Evolutionary conservation across 2,113 vertebrate genomes (phyloP).

Genomic region (Sturnus vulgaris): DNA sequence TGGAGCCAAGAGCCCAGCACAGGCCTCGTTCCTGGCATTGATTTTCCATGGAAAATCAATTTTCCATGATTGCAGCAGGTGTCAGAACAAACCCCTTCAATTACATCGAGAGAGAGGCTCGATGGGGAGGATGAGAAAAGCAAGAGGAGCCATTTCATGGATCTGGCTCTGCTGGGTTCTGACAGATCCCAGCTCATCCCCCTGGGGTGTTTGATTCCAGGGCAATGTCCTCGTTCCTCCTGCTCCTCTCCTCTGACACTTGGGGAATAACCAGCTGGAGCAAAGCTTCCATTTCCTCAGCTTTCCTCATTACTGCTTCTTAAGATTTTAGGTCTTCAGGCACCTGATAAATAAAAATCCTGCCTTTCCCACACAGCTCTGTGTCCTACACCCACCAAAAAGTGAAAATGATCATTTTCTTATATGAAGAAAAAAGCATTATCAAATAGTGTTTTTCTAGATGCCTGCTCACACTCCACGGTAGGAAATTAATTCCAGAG

Average conservation of each 20-base stretch:
- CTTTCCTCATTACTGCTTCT: neutral
- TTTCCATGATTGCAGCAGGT: slow-evolving; percentile 53
- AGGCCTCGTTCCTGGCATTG: neutral
- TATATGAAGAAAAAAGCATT: slow-evolving; percentile 18
- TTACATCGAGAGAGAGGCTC: neutral
- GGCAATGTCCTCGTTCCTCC: neutral
- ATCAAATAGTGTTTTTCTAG: neutral
- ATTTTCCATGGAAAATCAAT: neutral
- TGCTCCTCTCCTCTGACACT: neutral
- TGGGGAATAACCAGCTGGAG: neutral
- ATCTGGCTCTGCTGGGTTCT: neutral
- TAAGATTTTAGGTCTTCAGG: neutral
- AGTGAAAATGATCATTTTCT: neutral
- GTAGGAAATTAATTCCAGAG: slow-evolving; percentile 3
- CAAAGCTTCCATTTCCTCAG: neutral
- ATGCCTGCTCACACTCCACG: neutral
- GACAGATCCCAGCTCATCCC: neutral
- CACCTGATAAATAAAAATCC: neutral
- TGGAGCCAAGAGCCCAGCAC: neutral
- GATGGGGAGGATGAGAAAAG: neutral
- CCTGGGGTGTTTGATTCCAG: neutral
- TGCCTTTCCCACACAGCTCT: neutral
- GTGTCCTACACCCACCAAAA: neutral
- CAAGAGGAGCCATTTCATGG: neutral
- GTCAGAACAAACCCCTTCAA: slow-evolving; percentile 41